These are phyloP conservation scores for Moxostoma hubbsi DNA, from an alignment of 2,797 vertebrate species.

Conservation along the genomic window DNA sequence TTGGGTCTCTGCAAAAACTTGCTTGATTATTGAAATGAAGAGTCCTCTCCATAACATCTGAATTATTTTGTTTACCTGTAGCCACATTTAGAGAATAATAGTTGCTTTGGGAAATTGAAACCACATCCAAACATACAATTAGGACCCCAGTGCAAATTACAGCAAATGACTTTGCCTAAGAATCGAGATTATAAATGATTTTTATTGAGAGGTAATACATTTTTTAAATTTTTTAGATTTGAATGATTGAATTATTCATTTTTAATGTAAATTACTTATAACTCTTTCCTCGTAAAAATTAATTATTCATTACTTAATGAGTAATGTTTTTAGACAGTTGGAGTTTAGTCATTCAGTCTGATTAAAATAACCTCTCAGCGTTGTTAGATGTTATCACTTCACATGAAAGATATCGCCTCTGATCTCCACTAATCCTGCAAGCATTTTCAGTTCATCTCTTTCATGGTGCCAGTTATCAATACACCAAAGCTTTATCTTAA, in stretches of 20 bases:
- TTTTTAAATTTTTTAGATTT: constrained; percentile 35
- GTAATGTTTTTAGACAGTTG: constrained; percentile 32
- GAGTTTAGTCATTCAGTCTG: constrained; percentile 40
- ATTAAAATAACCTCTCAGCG: constrained; percentile 40
- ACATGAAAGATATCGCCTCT: constrained; percentile 37
- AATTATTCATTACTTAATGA: constrained; percentile 47
- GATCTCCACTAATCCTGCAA: constrained; percentile 25
- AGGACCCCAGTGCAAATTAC: constrained; percentile 19
- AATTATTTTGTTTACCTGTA: constrained; percentile 43
- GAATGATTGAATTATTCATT: constrained; percentile 54
- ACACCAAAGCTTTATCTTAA: constrained; percentile 36
- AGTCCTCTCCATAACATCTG: constrained; percentile 35
- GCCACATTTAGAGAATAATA: constrained; percentile 40
- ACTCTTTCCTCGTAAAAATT: constrained; percentile 44
- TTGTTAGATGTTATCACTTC: constrained; percentile 42
- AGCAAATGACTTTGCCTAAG: constrained; percentile 33
- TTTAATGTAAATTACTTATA: constrained; percentile 55
- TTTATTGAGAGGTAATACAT: constrained; percentile 49
- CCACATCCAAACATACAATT: constrained; percentile 12
- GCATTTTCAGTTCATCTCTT: constrained; percentile 35
- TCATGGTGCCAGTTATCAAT: constrained; percentile 18
- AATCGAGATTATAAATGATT: constrained; percentile 43
- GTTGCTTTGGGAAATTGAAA: constrained; percentile 43
- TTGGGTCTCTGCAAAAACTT: constrained; percentile 32
- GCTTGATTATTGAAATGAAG: constrained; percentile 41